These are phyloP conservation scores for Pediacus dermestoides DNA, from an alignment of 2,888 invertebrate species.

Conservation along the genomic window DNA sequence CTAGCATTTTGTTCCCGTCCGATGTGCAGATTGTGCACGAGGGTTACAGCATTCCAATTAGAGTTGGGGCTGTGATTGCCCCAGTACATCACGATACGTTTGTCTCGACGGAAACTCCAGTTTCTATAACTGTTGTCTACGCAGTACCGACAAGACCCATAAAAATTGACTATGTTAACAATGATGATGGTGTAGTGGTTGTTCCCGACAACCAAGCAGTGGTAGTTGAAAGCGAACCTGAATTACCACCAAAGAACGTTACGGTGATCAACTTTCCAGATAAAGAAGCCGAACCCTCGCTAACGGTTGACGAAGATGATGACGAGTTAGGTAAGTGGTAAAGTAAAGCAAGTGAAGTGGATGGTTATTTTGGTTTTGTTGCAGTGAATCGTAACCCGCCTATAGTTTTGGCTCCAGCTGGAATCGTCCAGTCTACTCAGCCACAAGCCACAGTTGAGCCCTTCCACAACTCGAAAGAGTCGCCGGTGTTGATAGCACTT, in stretches of 20 bases:
- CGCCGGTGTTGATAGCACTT: constrained; percentile 43
- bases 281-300: constrained; percentile 38
- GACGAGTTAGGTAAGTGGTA: constrained; percentile 41
- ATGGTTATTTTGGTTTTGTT: constrained; percentile 23
- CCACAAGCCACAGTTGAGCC: constrained; percentile 43
- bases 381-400: constrained; percentile 47
- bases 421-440: constrained; percentile 51
- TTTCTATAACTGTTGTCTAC: constrained; percentile 46
- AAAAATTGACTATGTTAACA: constrained; percentile 31
- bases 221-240: constrained; percentile 39
- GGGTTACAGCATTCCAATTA: constrained; percentile 46
- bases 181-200: constrained; percentile 23
- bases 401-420: constrained; percentile 48
- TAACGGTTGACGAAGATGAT: constrained; percentile 42
- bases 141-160: constrained; percentile 48
- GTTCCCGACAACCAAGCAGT: constrained; percentile 39
- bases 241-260: constrained; percentile 40
- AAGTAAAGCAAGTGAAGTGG: too few species aligned
- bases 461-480: constrained; percentile 51
- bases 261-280: constrained; percentile 42
- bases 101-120: constrained; percentile 43
- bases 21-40: constrained; percentile 46
- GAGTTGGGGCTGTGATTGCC: constrained; percentile 49
- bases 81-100: constrained; percentile 42
- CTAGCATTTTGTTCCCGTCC: constrained; percentile 48